Evolutionary conservation across 2,888 invertebrate species (phyloP).

Genomic region (Melanostoma scalare): DNA sequence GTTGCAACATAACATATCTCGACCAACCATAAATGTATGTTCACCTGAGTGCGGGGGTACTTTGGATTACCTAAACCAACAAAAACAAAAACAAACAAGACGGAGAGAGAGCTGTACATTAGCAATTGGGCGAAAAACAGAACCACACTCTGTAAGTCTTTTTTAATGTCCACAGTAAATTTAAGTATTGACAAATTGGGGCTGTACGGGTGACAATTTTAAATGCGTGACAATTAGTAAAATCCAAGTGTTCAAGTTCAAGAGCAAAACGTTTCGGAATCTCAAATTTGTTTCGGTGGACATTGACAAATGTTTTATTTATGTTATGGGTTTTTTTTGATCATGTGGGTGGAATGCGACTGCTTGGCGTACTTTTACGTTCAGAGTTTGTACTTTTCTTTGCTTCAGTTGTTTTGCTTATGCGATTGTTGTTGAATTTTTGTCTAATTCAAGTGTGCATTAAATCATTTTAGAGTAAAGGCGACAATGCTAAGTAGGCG

Average conservation of each 20-base stretch:
- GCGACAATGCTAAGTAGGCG: constrained; percentile 11
- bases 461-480: not conserved
- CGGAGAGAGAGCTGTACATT: not conserved
- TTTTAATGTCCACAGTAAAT: not conserved
- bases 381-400: no score
- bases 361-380: no score
- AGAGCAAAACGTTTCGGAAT: constrained; percentile 62
- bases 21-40: constrained; percentile 16
- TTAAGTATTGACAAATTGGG: not conserved
- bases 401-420: no score
- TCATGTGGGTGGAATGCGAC: not conserved
- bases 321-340: constrained; percentile 2
- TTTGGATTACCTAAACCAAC: constrained; percentile 40
- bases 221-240: constrained; percentile 41
- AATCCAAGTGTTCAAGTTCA: constrained; percentile 55
- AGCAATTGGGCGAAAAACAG: constrained; percentile 24
- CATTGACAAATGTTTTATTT: constrained; percentile 46
- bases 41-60: constrained; percentile 31
- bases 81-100: constrained; percentile 14
- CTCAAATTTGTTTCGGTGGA: constrained; percentile 44
- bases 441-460: no score
- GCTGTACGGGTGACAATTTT: constrained; percentile 36
- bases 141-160: constrained; percentile 51
- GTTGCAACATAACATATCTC: constrained; percentile 45
- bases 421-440: no score